Evolutionary conservation across 2,113 vertebrate species (phyloP), one percentile per base, ranked within the genome.

Genomic region (Sinocyclocheilus maitianheensis): DNA sequence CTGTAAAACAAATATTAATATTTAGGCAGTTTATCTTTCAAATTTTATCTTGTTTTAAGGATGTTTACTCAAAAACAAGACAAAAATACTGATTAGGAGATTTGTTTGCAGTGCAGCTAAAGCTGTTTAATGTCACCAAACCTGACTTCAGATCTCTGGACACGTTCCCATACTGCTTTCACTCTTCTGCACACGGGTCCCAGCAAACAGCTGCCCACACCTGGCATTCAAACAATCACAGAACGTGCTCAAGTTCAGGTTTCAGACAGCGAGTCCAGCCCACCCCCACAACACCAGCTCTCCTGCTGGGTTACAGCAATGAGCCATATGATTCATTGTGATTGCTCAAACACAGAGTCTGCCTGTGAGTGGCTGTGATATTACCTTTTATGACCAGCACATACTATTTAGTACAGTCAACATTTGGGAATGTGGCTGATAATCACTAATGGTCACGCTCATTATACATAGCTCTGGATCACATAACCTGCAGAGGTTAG

Each of bases 191-290:
- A 82, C 48, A 84, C 69, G 79, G 79, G 87, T 51, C 37, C 62
- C 74, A 53, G 80, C 62, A 4, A 90, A 89, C 92, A 93, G 92
- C 92, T 92, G 92, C 67, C 8, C 77, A 90, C 92, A 94, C 91
- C 91, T 91, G 91, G 87, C 74, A 81, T 67, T 48, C 62, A 60
- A 30, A 46, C 67, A 40, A 67, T 16, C 84, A 78, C 40, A 75
- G 34, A 34, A 58, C 34, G 0, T 53, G 24, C 60, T 62, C 9
- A 48, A 30, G 77, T 75, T 81, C 77, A 81, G 30, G 12, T 77
- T 71, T 89, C 71, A 84, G n/a, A 60, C 40, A 67, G 48, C 46
- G n/a, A 48, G 9, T 11, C 48, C 30, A 4, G 26, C 14, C 37
- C 58, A 4, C 81, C 20, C 46, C 63, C 80, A 34, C 77, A 79